phyloP scores from a whole-genome alignment of 2,888 invertebrate genomes.

The Meliscaeva auricollis region DNA sequence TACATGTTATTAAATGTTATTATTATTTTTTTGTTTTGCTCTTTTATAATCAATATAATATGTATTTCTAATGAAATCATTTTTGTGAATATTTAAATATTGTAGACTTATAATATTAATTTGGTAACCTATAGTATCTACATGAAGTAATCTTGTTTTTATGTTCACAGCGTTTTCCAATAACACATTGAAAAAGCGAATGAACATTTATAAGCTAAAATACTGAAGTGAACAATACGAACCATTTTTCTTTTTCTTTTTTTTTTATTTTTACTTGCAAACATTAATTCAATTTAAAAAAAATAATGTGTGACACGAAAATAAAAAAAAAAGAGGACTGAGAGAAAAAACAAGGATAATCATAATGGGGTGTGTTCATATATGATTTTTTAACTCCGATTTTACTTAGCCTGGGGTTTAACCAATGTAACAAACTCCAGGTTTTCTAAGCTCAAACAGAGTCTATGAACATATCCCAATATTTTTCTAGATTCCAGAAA shows the following conservation, averaged over 20 bases:
- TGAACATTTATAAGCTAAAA: slow-evolving; percentile 49
- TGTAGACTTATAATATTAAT: slow-evolving; percentile 42
- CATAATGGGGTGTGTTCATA: too few species aligned
- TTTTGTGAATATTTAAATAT: slow-evolving; percentile 24
- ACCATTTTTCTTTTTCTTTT: slow-evolving; percentile 29
- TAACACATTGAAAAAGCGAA: slow-evolving; percentile 37
- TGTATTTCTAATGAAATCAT: slow-evolving; percentile 41
- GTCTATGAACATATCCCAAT: too few species aligned
- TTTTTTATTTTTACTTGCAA: slow-evolving; percentile 50
- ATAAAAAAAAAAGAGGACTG: slow-evolving; percentile 27
- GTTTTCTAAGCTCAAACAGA: too few species aligned
- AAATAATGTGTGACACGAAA: slow-evolving; percentile 19
- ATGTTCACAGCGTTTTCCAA: slow-evolving; percentile 32
- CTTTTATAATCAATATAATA: slow-evolving; percentile 46
- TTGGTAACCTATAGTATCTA: slow-evolving; percentile 61
- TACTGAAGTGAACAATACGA: slow-evolving; percentile 68
- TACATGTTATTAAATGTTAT: slow-evolving; percentile 62
- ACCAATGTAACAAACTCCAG: too few species aligned
- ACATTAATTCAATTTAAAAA: not conserved
- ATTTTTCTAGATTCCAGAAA: slow-evolving; percentile 37
- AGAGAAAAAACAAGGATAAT: too few species aligned
- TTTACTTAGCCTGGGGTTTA: too few species aligned
- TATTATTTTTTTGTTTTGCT: slow-evolving; percentile 32
- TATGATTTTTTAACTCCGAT: too few species aligned
- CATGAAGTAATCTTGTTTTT: slow-evolving; percentile 40